These are phyloP conservation scores for Diprion similis DNA, from an alignment of 1,140 invertebrate species.

Conservation along the genomic window DNA sequence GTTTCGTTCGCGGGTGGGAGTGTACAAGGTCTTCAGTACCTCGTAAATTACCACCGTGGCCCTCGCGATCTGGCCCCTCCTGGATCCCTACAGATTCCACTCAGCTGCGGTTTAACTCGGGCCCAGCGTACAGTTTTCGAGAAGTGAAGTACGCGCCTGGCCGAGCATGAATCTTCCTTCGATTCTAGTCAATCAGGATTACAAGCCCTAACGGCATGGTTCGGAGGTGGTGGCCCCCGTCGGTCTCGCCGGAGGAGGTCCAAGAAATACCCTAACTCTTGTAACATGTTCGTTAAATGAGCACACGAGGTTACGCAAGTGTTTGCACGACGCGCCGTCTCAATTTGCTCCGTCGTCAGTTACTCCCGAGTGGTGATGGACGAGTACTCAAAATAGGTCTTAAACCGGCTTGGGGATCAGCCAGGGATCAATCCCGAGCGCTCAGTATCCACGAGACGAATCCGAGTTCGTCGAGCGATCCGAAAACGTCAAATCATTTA, in stretches of 20 bases:
- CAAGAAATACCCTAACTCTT: neutral
- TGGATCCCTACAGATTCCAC: conserved; percentile 29
- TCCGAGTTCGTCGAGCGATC: neutral
- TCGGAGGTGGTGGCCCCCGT: conserved; percentile 3
- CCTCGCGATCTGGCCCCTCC: conserved; percentile 32
- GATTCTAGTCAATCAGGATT: conserved; percentile 7
- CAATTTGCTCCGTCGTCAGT: neutral
- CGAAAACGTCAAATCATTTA: conserved; percentile 1
- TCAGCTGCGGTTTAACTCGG: conserved; percentile 1
- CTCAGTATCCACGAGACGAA: neutral
- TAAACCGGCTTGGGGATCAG: neutral
- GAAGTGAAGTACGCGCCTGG: neutral
- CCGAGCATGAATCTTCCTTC: neutral
- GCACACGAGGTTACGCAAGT: neutral
- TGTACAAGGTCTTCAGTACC: conserved; percentile 63
- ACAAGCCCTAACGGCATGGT: conserved; percentile 2
- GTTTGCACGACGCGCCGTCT: neutral
- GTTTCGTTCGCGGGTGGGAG: conserved; percentile 55
- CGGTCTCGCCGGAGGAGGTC: conserved; percentile 1
- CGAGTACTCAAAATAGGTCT: neutral
- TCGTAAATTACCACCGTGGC: conserved; percentile 57
- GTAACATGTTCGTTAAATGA: neutral
- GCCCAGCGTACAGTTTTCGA: neutral
- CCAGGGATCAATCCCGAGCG: neutral
- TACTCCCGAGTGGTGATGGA: neutral